phyloP scores from a whole-genome alignment of 1,140 invertebrate species.

The Drosophila sturtevanti region DNA sequence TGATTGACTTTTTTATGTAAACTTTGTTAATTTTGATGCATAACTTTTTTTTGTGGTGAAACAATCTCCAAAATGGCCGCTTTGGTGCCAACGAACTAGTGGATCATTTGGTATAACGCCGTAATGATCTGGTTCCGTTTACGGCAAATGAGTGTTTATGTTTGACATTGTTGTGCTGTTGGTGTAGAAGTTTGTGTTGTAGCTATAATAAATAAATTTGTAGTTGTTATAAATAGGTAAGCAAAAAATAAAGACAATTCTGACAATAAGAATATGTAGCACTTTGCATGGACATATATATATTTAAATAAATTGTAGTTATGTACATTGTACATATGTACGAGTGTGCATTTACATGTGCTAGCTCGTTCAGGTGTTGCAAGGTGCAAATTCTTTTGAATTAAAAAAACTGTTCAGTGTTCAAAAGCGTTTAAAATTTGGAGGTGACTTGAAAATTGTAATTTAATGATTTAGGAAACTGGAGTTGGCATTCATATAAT shows the following conservation, averaged over 20 bases:
- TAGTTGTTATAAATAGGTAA: conserved; percentile 7
- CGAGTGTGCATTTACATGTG: neutral
- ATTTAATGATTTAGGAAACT: too few relatives aligned
- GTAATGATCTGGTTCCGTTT: conserved; percentile 36
- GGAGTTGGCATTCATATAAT: too few relatives aligned
- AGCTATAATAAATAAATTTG: neutral
- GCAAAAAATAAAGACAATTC: neutral
- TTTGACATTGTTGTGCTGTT: conserved; percentile 35
- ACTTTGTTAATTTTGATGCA: conserved; percentile 72
- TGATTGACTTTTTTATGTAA: conserved; percentile 52
- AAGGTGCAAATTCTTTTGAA: neutral
- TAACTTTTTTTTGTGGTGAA: conserved; percentile 76
- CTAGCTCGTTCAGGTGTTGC: neutral
- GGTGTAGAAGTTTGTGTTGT: conserved; percentile 6
- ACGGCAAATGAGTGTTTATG: conserved; percentile 35
- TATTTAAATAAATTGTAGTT: conserved; percentile 4
- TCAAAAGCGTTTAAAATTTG: neutral
- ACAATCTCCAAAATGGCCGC: conserved; percentile 79
- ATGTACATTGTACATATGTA: neutral
- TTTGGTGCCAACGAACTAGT: conserved; percentile 49
- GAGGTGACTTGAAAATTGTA: neutral
- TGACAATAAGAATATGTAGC: neutral
- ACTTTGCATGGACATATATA: neutral
- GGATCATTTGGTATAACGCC: conserved; percentile 41
- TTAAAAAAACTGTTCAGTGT: neutral